Percentiles rank a stretch among this genome's conserved stretches.
Conservation (phyloP, 2,113 vertebrate species). For the Leucoraja erinaceus region DNA sequence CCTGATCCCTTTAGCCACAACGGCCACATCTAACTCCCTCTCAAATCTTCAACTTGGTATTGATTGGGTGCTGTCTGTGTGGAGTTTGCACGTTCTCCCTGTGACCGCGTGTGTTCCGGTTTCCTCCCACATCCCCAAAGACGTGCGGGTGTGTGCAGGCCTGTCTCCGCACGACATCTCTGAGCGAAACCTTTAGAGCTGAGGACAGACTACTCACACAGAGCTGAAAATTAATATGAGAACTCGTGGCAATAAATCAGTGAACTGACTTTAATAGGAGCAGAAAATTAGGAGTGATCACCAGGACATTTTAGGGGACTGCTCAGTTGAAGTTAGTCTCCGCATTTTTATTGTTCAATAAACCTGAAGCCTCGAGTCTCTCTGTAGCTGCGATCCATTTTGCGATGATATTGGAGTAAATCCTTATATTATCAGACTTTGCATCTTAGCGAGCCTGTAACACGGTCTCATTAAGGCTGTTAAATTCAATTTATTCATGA, state of each 20-base stretch:
- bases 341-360: slow-evolving; percentile 21
- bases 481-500: slow-evolving; percentile 39
- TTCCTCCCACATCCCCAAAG: too few relatives aligned
- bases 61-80: too few relatives aligned
- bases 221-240: slow-evolving; percentile 29
- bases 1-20: too few relatives aligned
- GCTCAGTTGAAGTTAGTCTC: neutral
- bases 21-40: too few relatives aligned
- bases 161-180: too few relatives aligned
- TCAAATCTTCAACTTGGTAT: too few relatives aligned
- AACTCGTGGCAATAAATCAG: neutral
- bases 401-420: neutral
- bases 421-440: neutral
- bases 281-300: slow-evolving; percentile 33
- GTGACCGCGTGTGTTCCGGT: too few relatives aligned
- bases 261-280: slow-evolving; percentile 14
- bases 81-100: too few relatives aligned
- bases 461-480: slow-evolving; percentile 35
- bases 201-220: slow-evolving; percentile 15
- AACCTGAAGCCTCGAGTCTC: neutral
- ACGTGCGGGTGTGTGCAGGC: too few relatives aligned
- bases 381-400: neutral
- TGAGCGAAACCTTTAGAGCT: neutral
- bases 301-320: neutral
- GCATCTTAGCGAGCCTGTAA: slow-evolving; percentile 19